Percentiles rank a stretch among this genome's conserved stretches.
phyloP scores from a whole-genome alignment of 2,888 invertebrate genomes.

The Cordilura impudica region DNA sequence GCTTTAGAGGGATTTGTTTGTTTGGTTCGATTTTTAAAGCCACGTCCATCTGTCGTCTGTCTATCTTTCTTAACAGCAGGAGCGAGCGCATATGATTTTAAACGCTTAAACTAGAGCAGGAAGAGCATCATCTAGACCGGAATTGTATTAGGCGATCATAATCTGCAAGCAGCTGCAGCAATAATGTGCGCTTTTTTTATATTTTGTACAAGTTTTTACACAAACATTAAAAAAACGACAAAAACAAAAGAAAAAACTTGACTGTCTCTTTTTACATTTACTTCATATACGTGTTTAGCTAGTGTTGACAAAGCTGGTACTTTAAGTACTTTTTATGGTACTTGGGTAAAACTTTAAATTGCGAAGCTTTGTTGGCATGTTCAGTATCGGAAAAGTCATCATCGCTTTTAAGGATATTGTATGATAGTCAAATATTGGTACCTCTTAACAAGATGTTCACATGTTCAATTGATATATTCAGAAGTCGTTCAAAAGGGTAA shows the following conservation, averaged over 20 bases:
- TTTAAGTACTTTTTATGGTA: not conserved
- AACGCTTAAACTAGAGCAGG: constrained; percentile 76
- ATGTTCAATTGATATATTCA: too few species aligned
- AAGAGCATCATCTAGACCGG: constrained; percentile 79
- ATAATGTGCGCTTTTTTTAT: not conserved
- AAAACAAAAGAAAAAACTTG: not conserved
- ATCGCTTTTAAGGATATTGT: too few species aligned
- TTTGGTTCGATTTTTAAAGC: not conserved
- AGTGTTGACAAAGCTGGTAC: not conserved
- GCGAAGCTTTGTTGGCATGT: too few species aligned
- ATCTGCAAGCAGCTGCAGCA: constrained; percentile 10
- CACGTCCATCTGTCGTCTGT: not conserved
- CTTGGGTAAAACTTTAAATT: too few species aligned
- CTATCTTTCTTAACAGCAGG: not conserved
- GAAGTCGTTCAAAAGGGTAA: too few species aligned
- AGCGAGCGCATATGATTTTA: constrained; percentile 66
- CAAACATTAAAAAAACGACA: not conserved
- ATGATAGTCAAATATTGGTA: too few species aligned
- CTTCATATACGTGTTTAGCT: not conserved
- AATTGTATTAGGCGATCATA: constrained; percentile 75
- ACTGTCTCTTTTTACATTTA: not conserved
- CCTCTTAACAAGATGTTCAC: too few species aligned
- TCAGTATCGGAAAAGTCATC: too few species aligned
- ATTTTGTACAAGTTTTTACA: not conserved
- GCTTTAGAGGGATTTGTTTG: not conserved